Evolutionary conservation across 2,888 invertebrate genomes (phyloP).

Genomic region (Thereva nobilitata): DNA sequence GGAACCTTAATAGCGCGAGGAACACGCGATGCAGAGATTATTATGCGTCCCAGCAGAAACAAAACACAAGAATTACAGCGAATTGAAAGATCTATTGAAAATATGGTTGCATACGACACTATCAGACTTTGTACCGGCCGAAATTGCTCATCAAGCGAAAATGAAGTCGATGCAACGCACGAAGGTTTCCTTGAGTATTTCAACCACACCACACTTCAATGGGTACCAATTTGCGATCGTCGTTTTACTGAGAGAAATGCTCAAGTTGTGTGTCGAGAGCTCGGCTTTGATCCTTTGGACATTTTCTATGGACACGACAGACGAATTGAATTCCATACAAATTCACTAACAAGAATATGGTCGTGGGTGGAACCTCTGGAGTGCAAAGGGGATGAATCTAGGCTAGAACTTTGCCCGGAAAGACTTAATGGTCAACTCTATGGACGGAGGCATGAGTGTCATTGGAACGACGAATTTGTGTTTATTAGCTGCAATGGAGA

Average conservation of each 20-base stretch:
- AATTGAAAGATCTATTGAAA: constrained; percentile 61
- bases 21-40: constrained; percentile 71
- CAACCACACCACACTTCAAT: constrained; percentile 92
- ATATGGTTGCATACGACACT: constrained; percentile 63
- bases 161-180: constrained; percentile 60
- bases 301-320: constrained; percentile 85
- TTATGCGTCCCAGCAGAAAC: constrained; percentile 68
- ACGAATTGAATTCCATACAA: constrained; percentile 86
- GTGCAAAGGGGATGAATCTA: constrained; percentile 75
- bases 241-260: constrained; percentile 96
- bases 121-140: constrained; percentile 80
- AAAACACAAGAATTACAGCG: constrained; percentile 47
- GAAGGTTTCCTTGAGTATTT: constrained; percentile 94
- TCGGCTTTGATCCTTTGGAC: constrained; percentile 87
- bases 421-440: constrained; percentile 88
- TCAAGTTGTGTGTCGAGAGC: constrained; percentile 91
- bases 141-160: constrained; percentile 68
- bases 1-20: constrained; percentile 88
- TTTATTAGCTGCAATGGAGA: constrained; percentile 86
- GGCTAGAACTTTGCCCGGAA: constrained; percentile 82
- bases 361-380: constrained; percentile 94
- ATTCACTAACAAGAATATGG: constrained; percentile 84
- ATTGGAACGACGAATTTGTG: constrained; percentile 88
- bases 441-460: constrained; percentile 82
- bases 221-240: constrained; percentile 95